Base-by-base conservation (phyloP, 2,113 vertebrate species). In the Apteryx mantelli region DNA sequence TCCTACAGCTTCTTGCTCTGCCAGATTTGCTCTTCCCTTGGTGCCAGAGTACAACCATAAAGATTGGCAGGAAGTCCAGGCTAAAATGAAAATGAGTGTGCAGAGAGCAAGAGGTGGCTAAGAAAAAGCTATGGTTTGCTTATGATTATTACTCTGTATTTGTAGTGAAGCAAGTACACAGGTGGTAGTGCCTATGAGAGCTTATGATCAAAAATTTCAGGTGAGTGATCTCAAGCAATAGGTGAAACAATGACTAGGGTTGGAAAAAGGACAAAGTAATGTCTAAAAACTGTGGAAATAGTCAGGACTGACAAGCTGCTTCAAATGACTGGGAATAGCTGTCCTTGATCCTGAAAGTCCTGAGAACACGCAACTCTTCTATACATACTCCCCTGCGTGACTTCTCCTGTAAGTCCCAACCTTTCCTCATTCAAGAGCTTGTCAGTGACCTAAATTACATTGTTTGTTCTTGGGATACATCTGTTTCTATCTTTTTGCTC, bases 11-110 rank as follows among this genome's bases (percentile, higher is more conserved):
- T 86, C 75, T 78, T n/a, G 19, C 40, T 82, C 83, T 95, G 86
- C 89, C 88, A 97, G 83, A 63, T 76, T 77, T 74, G 21, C 60
- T 93, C 74, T 89, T 91, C 71, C 50, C 86, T 90, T 73, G 73
- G 14, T 88, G 56, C 75, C 84, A 91, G 79, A 89, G 68, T 36
- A 36, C 0, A 2, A 52, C 84, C 78, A n/a, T 84, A 82, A 82
- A 64, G 86, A 70, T 11, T 93, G 82, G 91, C 90, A 89, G 83
- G 61, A 73, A 86, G 42, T 80, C 69, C 80, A 60, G 52, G 61
- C 79, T 94, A 42, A 97, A 93, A 86, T 83, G 69, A 93, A 88
- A 87, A 48, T 42, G 44, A 38, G 21, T 69, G n/a, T 87, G 46
- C 10, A 26, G 65, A 58, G 61, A 76, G 53, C 1, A 8, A 53